phyloP scores from a whole-genome alignment of 2,888 invertebrate species.

The Orchesella flavescens region DNA sequence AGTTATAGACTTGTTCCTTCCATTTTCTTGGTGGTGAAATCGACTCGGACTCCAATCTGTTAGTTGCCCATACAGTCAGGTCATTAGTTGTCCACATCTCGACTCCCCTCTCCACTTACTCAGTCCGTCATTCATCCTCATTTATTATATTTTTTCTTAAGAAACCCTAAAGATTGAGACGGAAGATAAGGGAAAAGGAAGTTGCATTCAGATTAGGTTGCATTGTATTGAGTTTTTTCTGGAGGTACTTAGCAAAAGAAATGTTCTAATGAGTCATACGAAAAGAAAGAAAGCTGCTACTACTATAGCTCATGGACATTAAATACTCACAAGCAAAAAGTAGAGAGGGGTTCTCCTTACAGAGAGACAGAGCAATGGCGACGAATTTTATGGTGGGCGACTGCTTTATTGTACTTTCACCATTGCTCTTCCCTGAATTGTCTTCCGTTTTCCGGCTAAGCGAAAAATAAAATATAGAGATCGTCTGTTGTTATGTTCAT shows the following conservation, averaged over 20 bases:
- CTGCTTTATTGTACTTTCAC: conserved; percentile 39
- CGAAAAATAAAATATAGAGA: conserved; percentile 10
- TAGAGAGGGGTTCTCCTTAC: neutral
- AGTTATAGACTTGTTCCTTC: conserved; percentile 33
- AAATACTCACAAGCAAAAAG: neutral
- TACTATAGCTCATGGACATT: neutral
- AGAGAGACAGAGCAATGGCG: neutral
- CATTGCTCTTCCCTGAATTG: conserved; percentile 40
- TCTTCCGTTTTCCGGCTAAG: conserved; percentile 50
- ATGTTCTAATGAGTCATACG: conserved; percentile 9
- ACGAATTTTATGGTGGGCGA: conserved; percentile 36
- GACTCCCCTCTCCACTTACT: conserved; percentile 18
- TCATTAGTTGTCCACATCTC: conserved; percentile 38
- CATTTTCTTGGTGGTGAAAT: conserved; percentile 15
- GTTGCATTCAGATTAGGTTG: conserved; percentile 37
- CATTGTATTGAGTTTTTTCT: neutral
- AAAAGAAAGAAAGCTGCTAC: neutral
- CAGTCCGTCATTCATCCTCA: conserved; percentile 36
- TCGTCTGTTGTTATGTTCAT: conserved; percentile 1
- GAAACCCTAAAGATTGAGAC: conserved; percentile 10
- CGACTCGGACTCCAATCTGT: neutral
- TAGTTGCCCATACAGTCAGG: conserved; percentile 28
- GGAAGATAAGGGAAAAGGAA: conserved; percentile 53
- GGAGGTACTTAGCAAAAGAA: neutral
- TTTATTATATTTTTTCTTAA: conserved; percentile 50